Evolutionary conservation across 2,888 invertebrate genomes (phyloP).

Genomic region (Pachydiplax longipennis): DNA sequence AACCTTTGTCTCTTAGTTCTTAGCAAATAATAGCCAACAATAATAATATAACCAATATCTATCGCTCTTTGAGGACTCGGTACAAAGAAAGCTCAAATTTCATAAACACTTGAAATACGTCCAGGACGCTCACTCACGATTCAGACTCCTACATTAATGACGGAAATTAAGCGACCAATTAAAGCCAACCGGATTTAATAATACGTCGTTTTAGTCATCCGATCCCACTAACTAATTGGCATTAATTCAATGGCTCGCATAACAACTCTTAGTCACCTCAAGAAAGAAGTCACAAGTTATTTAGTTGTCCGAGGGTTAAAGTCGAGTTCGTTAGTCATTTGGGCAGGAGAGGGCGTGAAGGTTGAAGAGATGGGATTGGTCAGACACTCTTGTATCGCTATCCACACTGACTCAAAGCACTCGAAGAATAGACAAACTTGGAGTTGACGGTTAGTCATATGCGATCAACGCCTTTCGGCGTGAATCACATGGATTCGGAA

Average conservation of each 20-base stretch:
- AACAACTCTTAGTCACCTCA: not conserved
- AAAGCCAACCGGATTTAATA: not conserved
- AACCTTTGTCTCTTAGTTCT: no score
- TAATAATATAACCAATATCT: no score
- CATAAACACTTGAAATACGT: no score
- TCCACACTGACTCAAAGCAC: slow-evolving; percentile 5
- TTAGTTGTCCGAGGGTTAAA: not conserved
- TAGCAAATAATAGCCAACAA: no score
- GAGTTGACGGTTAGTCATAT: not conserved
- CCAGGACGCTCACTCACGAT: no score
- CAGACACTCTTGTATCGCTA: not conserved
- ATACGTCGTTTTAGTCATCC: not conserved
- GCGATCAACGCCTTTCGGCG: not conserved
- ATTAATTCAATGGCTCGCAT: not conserved
- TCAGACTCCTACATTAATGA: no score
- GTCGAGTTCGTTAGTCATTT: not conserved
- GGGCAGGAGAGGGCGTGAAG: not conserved
- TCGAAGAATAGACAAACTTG: not conserved
- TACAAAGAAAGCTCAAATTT: no score
- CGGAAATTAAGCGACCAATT: no score
- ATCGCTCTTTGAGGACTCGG: no score
- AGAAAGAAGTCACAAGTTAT: not conserved
- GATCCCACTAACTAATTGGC: not conserved
- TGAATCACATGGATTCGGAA: not conserved
- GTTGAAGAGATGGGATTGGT: not conserved